Base-by-base conservation (phyloP, 2,113 vertebrate species). In the Centropus unirufus region DNA sequence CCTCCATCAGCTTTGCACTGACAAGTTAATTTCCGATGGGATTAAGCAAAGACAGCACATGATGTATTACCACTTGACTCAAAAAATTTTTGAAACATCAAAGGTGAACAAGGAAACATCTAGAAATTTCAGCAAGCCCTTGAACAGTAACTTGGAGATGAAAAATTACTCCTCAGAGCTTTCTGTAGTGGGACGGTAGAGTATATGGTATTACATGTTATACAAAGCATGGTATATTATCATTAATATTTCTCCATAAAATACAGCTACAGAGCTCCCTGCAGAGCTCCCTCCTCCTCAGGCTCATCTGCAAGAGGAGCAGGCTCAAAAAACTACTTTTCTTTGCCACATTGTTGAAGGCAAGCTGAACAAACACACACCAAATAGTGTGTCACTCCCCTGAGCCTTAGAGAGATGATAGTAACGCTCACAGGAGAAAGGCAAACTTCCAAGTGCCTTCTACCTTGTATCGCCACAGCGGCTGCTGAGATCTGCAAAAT, bases 391-490 rank as follows among this genome's bases (percentile, higher is more conserved):
- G 32, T 76, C 8, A 3, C 49, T 78, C 68, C 40, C 44, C 24
- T 5, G 22, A 75, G 24, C 34, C 46, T 63, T 12, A 59, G 15
- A 15, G 11, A 74, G 12, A 30, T 0, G 0, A 69, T 1, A 58
- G 19, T 3, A 69, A 54, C 0, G 2, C 39, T 21, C 5, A 7
- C 22, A 58, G 24, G 36, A 70, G 14, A 78, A 36, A 0, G 0
- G 17, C 39, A 64, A 82, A 18, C 44, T 90, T 57, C 19, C 13
- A 36, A 16, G n/a, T 47, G 29, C 44, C 8, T 11, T 70, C 34
- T 16, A 47, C 4, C 17, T 58, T 6, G 1, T 6, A 42, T 12
- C 7, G 14, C 13, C 40, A 66, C 5, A 49, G 27, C 2, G 1
- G 15, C 2, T 62, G 29, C 32, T 18, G 36, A 72, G 54, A 84